Conservation (phyloP, 2,888 invertebrate species). For the Digitonthophagus gazella region DNA sequence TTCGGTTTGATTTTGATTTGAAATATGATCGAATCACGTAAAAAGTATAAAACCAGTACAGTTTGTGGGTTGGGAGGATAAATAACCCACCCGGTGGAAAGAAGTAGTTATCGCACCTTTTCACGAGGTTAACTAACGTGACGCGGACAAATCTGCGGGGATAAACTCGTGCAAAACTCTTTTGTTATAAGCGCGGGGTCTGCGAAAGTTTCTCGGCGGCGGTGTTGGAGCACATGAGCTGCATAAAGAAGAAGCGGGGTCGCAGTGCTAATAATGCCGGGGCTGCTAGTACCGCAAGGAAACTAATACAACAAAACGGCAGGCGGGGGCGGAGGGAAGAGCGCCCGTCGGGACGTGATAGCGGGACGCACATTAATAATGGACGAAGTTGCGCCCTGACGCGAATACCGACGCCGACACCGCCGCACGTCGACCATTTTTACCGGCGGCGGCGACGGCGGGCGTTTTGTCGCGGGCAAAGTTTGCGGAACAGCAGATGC, state of each 20-base stretch:
- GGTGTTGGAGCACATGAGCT: constrained; percentile 1
- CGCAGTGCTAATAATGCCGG: constrained; percentile 11
- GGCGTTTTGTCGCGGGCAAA: background rate
- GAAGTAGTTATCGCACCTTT: background rate
- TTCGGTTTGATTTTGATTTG: background rate
- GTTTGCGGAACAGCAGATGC: background rate
- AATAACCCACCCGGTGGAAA: background rate
- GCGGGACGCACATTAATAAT: constrained; percentile 12
- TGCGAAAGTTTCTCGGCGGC: constrained; percentile 6
- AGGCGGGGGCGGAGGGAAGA: background rate
- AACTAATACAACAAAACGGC: constrained; percentile 10
- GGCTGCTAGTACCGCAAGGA: background rate
- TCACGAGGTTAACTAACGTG: background rate
- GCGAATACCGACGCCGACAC: constrained; percentile 3
- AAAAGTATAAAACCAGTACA: too few species aligned
- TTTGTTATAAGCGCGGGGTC: constrained; percentile 3
- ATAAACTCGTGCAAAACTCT: constrained; percentile 1
- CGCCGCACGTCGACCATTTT: background rate
- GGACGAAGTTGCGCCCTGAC: constrained; percentile 6
- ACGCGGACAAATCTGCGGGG: background rate
- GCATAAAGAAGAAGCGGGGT: constrained; percentile 2
- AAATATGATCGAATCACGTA: too few species aligned
- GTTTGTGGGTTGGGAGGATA: background rate
- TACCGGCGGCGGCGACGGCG: background rate
- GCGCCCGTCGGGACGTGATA: background rate